Evolutionary conservation across 1,140 invertebrate species (phyloP), one percentile per base, ranked within the genome.

Genomic region (Chymomyza costata): DNA sequence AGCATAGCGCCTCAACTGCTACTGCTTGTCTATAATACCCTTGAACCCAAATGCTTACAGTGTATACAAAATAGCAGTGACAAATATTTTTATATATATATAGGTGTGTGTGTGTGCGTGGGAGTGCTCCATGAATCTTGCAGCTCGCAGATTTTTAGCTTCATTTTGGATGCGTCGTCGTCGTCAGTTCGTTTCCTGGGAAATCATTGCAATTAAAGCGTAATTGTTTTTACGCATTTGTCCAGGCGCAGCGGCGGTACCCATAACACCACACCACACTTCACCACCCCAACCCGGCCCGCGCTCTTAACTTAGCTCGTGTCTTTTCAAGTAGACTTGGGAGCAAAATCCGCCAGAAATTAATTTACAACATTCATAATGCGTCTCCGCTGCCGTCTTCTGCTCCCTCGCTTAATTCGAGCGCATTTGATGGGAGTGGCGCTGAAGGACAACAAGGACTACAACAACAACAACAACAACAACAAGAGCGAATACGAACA

Each of bases 321-420:
- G 60, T 61, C 65, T 68, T 68, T 68, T 68, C 48, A 49, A 70
- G 66, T 54, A 38, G 40, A 39, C 19, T 16, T 34, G 40, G 41
- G 7, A 50, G 10, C 31, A 48, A 31, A 38, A 21, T 35, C 52
- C 52, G 37, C 10, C 32, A 47, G 54, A 66, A 70, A 66, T 70
- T 62, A 76, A 78, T 76, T 78, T 70, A 78, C 71, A 66, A 46
- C 71, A 71, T 67, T 76, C 71, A 78, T 78, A 74, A 76, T 74
- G 58, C 40, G 21, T 5, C 21, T 3, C 21, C 8, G 21, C 50
- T 60, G 58, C 68, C 31, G 17, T 45, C 48, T 48, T 60, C 6
- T 39, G 47, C 58, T 25, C 3, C 3, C 21, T 25, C 65, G 65
- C 69, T 74, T 74, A 65, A 74, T 74, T 74, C 64, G 46, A 60